Percentiles rank a stretch among this genome's conserved stretches.
phyloP scores from a whole-genome alignment of 2,888 invertebrate species.

The Nymphalis c-album region DNA sequence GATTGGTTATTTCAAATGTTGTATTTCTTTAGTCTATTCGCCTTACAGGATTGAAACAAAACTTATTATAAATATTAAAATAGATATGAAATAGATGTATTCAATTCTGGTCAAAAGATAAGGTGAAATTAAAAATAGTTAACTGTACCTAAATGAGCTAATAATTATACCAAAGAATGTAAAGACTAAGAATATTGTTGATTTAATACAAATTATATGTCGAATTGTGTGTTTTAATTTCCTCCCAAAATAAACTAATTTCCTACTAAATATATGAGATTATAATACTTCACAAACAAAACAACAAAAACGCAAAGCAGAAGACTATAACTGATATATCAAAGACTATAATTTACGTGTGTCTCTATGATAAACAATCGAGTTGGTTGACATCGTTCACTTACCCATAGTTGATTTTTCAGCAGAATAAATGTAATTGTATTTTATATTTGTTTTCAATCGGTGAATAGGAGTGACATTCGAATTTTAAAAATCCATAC shows the following conservation, averaged over 20 bases:
- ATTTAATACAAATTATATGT: constrained; percentile 82
- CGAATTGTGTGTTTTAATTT: constrained; percentile 57
- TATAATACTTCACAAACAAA: no score
- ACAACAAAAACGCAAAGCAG: no score
- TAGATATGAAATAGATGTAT: constrained; percentile 64
- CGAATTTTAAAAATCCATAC: no score
- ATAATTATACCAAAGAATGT: constrained; percentile 78
- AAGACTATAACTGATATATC: no score
- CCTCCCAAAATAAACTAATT: background rate
- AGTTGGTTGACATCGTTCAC: no score
- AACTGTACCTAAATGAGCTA: constrained; percentile 72
- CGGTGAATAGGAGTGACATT: no score
- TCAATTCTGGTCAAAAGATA: constrained; percentile 56
- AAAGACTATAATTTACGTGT: no score
- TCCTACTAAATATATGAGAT: no score
- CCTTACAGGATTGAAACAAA: constrained; percentile 20
- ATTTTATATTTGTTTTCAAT: no score
- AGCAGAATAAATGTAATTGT: no score
- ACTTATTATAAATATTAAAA: constrained; percentile 41
- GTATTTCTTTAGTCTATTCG: background rate
- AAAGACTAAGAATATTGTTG: constrained; percentile 79
- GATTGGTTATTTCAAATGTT: constrained; percentile 12
- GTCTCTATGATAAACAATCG: no score
- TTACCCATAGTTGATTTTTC: no score
- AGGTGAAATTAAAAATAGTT: constrained; percentile 67